Evolutionary conservation across 2,797 vertebrate species (phyloP), one percentile per base, ranked within the genome.

Genomic region (Vireo griseus): DNA sequence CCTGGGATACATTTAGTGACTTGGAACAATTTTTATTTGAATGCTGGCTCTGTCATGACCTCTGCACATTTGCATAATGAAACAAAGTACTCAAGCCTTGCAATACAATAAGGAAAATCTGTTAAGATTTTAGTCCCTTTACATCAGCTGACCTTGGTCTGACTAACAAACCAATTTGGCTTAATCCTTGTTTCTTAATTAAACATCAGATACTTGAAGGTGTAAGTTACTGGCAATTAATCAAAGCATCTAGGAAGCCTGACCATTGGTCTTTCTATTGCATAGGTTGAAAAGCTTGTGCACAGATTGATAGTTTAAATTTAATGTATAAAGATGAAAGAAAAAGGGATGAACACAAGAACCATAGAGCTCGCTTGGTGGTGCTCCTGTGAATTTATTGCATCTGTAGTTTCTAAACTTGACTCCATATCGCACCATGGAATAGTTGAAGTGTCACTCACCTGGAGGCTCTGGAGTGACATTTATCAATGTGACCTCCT

Each of bases 21-120:
- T 74, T 84, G 80, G 80, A 95, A 84, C 71, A 90, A 39, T 79
- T 94, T 90, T 78, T 78, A 47, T 77, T 91, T 79, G 75, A 80
- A n/a, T 0, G 1, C 28, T 57, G 54, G 16, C 63, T 93, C 0
- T 3, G 40, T 92, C 12, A 2, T 82, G 54, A 88, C 86, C 71
- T 91, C 66, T 0, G 0, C 1, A 2, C 54, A 40, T 95, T 95
- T 84, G 35, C 71, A 86, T 92, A 72, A 52, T 54, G 66, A 91
- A 80, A 83, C 3, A 7, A 83, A 75, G 71, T 84, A 40, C 63
- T 88, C 40, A n/a, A 82, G 29, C 28, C 42, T 55, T 81, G 62
- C 47, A 48, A 5, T 75, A 47, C 66, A 86, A 3, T 77, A 77
- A 82, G 58, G 75, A 91, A 90, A 88, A 91, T 66, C 76, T 71